phyloP scores from a whole-genome alignment of 2,888 invertebrate genomes.

The Cheilosia pagana region DNA sequence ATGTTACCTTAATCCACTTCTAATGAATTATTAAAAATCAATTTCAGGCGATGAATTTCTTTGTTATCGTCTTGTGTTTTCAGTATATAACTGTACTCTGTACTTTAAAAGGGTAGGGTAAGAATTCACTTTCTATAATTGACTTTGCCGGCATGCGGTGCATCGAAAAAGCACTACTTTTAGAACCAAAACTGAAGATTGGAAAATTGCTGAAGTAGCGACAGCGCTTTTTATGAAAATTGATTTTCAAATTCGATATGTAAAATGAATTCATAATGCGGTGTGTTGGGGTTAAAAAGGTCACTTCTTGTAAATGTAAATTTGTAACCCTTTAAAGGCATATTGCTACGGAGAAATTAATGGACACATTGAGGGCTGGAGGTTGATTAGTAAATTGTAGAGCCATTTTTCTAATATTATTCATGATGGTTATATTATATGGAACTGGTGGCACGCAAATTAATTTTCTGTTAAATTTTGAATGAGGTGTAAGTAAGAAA shows the following conservation, averaged over 20 bases:
- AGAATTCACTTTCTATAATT: slow-evolving; percentile 68
- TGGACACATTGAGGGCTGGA: not conserved
- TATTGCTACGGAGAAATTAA: not conserved
- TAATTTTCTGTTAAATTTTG: too few species aligned
- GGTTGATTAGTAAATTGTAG: not conserved
- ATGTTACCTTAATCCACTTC: slow-evolving; percentile 69
- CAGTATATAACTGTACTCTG: not conserved
- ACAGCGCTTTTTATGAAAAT: slow-evolving; percentile 27
- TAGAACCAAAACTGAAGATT: slow-evolving; percentile 23
- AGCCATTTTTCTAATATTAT: too few species aligned
- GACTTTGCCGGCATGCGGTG: slow-evolving; percentile 11
- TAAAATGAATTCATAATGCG: slow-evolving; percentile 34
- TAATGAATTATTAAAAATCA: slow-evolving; percentile 74
- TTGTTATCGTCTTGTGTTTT: slow-evolving; percentile 14
- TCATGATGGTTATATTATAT: too few species aligned
- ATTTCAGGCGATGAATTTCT: slow-evolving; percentile 63
- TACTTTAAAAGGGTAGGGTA: slow-evolving; percentile 16
- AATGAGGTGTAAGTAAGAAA: too few species aligned
- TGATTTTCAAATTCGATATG: slow-evolving; percentile 27
- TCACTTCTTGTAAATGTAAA: slow-evolving; percentile 25
- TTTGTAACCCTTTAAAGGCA: not conserved
- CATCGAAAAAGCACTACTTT: not conserved
- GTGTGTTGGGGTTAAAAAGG: slow-evolving; percentile 22
- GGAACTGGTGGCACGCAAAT: too few species aligned
- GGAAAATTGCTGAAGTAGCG: slow-evolving; percentile 29